Percentiles rank a stretch among this genome's conserved stretches.
phyloP scores from a whole-genome alignment of 1,140 invertebrate genomes.

The Babylonia areolata region DNA sequence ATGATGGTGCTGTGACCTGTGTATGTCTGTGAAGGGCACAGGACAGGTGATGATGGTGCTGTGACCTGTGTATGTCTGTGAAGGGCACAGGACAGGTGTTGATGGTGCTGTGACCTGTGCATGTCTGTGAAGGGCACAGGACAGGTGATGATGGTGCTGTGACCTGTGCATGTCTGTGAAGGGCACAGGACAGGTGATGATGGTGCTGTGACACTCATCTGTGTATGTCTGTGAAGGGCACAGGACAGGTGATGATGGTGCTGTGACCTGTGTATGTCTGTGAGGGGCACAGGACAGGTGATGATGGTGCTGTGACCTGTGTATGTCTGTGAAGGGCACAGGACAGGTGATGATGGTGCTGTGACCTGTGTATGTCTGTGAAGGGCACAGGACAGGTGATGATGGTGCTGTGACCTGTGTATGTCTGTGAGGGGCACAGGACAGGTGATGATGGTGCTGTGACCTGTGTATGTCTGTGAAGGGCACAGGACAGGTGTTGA shows the following conservation, averaged over 20 bases:
- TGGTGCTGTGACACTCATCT: constrained; percentile 38
- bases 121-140: constrained; percentile 73
- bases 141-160: constrained; percentile 59
- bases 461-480: constrained; percentile 71
- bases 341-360: constrained; percentile 64
- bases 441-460: constrained; percentile 59
- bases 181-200: constrained; percentile 66
- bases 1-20: constrained; percentile 44
- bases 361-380: constrained; percentile 67
- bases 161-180: constrained; percentile 71
- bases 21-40: constrained; percentile 72
- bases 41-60: constrained; percentile 64
- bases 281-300: constrained; percentile 69
- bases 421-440: constrained; percentile 73
- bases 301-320: constrained; percentile 44
- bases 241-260: constrained; percentile 66
- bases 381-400: constrained; percentile 69
- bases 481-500: constrained; percentile 66
- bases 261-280: constrained; percentile 64
- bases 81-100: constrained; percentile 69
- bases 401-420: constrained; percentile 34
- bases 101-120: constrained; percentile 34
- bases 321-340: constrained; percentile 72
- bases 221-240: constrained; percentile 71
- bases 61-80: constrained; percentile 67